Evolutionary conservation across 1,140 invertebrate genomes (phyloP).

Genomic region (Melipona quadrifasciata): DNA sequence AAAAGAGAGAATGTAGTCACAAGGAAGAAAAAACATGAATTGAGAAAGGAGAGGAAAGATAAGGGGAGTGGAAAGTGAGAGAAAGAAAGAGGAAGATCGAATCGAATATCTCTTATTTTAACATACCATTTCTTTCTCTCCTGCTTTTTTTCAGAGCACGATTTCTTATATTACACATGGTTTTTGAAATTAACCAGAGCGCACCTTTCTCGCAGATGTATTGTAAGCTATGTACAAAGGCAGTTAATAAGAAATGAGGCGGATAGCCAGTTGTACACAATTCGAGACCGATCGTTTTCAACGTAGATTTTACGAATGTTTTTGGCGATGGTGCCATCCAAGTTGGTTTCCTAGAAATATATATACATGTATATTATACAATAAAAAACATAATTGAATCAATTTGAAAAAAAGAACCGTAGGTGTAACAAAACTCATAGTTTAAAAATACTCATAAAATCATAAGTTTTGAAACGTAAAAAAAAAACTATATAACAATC

Average conservation of each 20-base stretch:
- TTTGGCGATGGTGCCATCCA: slow-evolving; percentile 91
- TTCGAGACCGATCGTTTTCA: slow-evolving; percentile 90
- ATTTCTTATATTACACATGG: slow-evolving; percentile 84
- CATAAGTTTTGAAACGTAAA: no score
- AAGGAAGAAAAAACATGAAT: background rate
- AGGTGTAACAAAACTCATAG: no score
- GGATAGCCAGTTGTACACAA: slow-evolving; percentile 89
- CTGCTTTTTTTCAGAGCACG: slow-evolving; percentile 77
- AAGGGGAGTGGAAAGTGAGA: no score
- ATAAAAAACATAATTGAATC: no score
- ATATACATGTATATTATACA: background rate
- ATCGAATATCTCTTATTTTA: background rate
- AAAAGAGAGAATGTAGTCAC: background rate
- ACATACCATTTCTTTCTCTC: background rate
- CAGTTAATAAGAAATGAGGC: slow-evolving; percentile 87
- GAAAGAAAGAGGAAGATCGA: slow-evolving; percentile 28
- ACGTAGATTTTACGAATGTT: slow-evolving; percentile 89
- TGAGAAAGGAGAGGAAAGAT: background rate
- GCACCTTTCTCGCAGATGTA: slow-evolving; percentile 82
- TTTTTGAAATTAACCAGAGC: slow-evolving; percentile 83
- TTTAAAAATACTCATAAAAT: no score
- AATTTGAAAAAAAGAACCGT: no score
- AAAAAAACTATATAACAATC: no score
- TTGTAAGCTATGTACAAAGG: slow-evolving; percentile 80
- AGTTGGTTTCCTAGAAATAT: slow-evolving; percentile 84